These are phyloP conservation scores for Scartelaos histophorus DNA, from an alignment of 2,113 vertebrate species.

Conservation along the genomic window DNA sequence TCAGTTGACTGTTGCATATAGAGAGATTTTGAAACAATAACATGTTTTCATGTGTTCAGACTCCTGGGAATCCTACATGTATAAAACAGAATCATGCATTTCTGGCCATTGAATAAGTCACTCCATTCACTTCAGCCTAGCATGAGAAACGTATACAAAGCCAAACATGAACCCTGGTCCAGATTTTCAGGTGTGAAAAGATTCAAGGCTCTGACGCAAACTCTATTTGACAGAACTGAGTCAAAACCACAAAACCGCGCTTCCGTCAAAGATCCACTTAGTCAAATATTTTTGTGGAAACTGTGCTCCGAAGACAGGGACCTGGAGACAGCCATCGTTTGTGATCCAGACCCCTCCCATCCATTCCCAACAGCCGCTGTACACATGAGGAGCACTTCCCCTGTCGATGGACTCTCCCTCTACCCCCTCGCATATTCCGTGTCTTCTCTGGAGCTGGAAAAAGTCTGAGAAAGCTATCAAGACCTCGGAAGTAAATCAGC, in stretches of 20 bases:
- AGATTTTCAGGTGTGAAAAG: conserved; percentile 11
- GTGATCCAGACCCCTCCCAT: neutral
- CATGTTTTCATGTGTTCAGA: neutral
- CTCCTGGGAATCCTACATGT: neutral
- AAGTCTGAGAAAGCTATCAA: conserved; percentile 12
- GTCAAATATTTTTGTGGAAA: conserved; percentile 10
- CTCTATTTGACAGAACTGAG: neutral
- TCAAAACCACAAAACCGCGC: conserved; percentile 4
- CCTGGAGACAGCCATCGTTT: neutral
- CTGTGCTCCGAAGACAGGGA: neutral
- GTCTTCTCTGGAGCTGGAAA: conserved; percentile 3
- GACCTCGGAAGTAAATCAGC: conserved; percentile 4
- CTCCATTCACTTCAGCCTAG: neutral
- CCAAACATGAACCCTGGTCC: neutral
- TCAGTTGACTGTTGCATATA: neutral
- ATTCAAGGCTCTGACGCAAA: neutral
- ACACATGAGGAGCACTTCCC: neutral
- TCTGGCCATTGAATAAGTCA: neutral
- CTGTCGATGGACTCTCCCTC: conserved; percentile 5
- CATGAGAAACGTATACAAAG: neutral
- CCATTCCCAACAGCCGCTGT: neutral
- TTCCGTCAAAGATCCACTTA: conserved; percentile 12
- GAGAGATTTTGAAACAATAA: neutral
- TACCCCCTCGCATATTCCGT: neutral
- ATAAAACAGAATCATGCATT: neutral